Base-by-base conservation (phyloP, 2,113 vertebrate species). In the Columba janthina region DNA sequence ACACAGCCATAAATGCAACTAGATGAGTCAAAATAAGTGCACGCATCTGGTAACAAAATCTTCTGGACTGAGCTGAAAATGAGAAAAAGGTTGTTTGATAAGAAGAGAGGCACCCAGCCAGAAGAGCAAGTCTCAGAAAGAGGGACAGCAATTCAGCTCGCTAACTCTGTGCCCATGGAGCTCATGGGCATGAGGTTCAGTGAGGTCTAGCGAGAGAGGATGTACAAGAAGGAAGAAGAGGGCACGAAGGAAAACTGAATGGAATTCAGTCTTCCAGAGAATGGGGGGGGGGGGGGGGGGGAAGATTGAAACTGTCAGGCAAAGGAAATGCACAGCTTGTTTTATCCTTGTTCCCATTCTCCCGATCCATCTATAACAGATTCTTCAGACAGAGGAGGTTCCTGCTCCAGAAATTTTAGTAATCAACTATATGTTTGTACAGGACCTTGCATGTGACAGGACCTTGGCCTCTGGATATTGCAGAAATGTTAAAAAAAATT, bases 41-140 rank as follows among this genome's bases (percentile, higher is more conserved):
- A 69, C 21, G n/a, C n/a, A 65, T 90, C 82, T 95, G 65, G 40
- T 86, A 96, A 94, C 71, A 65, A 67, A 90, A 90, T 90, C 80
- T 62, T 87, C 72, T 58, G 83, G n/a, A 75, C 28, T 84, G 42
- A 86, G 61, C 18, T 6, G 15, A 89, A 90, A 92, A 89, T 4
- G 36, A 84, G 85, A 75, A 83, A 58, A 85, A 69, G 24, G 42
- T n/a, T 87, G 26, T 67, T 64, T 65, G 69, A 71, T 42, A 72
- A 40, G 48, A 78, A 84, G 34, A 88, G 38, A 89, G 53, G 79
- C 69, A 81, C 21, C 53, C 40, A 75, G 76, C 53, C 65, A 83
- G 53, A 38, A 81, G 15, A 88, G 57, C 11, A 38, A 86, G 57
- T n/a, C 69, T 80, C 57, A 53, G 56, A 48, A 86, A 42, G 72